phyloP scores from a whole-genome alignment of 2,113 vertebrate species.

The Laticauda colubrina region DNA sequence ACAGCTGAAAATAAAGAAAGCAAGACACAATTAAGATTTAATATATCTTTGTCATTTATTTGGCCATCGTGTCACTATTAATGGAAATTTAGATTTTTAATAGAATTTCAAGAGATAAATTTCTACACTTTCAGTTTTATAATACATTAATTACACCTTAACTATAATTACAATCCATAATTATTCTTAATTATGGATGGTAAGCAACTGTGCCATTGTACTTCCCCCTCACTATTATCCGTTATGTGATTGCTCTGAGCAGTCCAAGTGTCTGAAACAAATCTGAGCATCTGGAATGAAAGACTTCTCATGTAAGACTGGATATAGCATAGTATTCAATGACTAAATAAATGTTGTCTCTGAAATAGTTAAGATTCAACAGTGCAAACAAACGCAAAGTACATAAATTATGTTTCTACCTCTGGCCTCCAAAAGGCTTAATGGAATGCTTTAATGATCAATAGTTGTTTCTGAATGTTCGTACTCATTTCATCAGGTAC shows the following conservation, averaged over 20 bases:
- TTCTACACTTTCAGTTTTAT: neutral
- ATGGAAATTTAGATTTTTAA: neutral
- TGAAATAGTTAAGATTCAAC: neutral
- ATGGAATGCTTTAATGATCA: neutral
- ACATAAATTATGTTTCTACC: neutral
- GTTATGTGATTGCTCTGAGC: neutral
- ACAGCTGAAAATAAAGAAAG: conserved; percentile 78
- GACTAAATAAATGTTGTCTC: neutral
- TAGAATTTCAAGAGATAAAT: neutral
- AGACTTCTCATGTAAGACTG: neutral
- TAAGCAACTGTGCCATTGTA: neutral
- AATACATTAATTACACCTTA: neutral
- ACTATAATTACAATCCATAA: neutral
- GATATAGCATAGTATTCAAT: neutral
- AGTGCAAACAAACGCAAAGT: neutral
- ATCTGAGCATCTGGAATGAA: neutral
- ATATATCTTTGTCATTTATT: neutral
- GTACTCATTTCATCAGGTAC: neutral
- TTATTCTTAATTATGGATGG: neutral
- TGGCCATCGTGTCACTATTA: neutral
- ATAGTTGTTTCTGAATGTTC: neutral
- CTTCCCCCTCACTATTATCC: neutral
- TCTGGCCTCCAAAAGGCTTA: neutral
- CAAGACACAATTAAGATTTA: neutral
- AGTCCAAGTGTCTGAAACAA: neutral